Evolutionary conservation across 1,140 invertebrate species (phyloP), one percentile per base, ranked within the genome.

Genomic region (Drosophila truncata): DNA sequence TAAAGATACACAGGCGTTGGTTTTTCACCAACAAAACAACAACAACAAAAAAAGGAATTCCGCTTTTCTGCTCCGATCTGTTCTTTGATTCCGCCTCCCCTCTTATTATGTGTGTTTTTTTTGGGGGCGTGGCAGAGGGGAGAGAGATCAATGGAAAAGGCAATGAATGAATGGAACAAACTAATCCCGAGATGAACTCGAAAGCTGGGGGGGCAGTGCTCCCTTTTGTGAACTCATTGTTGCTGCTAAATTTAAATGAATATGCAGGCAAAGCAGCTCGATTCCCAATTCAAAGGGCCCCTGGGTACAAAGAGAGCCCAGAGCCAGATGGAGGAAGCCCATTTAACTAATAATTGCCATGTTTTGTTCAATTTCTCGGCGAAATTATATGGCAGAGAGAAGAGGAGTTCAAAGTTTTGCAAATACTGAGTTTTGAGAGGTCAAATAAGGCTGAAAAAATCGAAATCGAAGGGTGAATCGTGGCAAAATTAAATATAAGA

Each of bases 271-370:
- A 85, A 65, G 64, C 81, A 74, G 47, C 71, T 66, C 50, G 46
- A 60, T 44, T 59, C 47, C 58, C 60, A 82, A 82, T 82, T 37
- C 71, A 72, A 65, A 37, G 42, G 18, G 11, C 3, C 41, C 58
- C 47, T 41, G 55, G 71, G 54, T 63, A 73, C 69, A 75, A 75
- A 47, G 55, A 47, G 55, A 10, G 16, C 42, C 66, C 35, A 44
- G 23, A 37, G 27, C 41, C 18, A 58, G 55, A 52, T 50, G 66
- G 61, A 52, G 31, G 47, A 44, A 71, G 65, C 67, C 70, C 73
- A 82, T 73, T 82, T 78, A 82, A 59, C 80, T 82, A 78, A 80
- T 84, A 80, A 83, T 64, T 44, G 55, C 42, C 76, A 58, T 41
- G 72, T 65, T 76, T 76, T 76, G 70, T 75, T 61, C 42, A 55